phyloP scores from a whole-genome alignment of 2,797 vertebrate species.

The Syngnathus rostellatus region DNA sequence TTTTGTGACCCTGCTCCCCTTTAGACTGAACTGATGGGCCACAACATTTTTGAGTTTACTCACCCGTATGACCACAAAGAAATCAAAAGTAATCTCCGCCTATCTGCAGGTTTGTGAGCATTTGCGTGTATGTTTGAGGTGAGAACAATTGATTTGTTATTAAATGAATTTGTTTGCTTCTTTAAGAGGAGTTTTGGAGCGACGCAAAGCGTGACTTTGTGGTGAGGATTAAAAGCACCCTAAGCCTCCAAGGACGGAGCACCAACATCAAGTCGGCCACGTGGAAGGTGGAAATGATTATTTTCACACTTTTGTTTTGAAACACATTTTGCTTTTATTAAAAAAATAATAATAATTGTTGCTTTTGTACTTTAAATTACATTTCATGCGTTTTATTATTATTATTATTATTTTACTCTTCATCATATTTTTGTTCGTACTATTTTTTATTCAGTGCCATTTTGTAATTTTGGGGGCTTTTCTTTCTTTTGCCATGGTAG shows the following conservation, averaged over 20 bases:
- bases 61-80: slow-evolving; percentile 95
- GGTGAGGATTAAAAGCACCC: slow-evolving; percentile 89
- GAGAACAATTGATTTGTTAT: neutral
- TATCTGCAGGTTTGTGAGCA: slow-evolving; percentile 42
- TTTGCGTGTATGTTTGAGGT: neutral
- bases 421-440: neutral
- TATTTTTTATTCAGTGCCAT: neutral
- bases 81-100: slow-evolving; percentile 64
- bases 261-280: slow-evolving; percentile 90
- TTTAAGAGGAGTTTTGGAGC: slow-evolving; percentile 27
- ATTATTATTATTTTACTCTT: neutral
- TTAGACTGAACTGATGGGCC: slow-evolving; percentile 92
- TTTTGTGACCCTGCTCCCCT: neutral
- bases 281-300: slow-evolving; percentile 77
- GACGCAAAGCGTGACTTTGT: slow-evolving; percentile 79
- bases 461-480: neutral
- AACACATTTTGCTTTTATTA: neutral
- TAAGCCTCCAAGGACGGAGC: slow-evolving; percentile 84
- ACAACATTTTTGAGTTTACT: slow-evolving; percentile 90
- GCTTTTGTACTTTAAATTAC: neutral
- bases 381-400: neutral
- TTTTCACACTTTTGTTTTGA: neutral
- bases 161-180: neutral
- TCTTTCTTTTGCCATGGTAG: slow-evolving; percentile 43
- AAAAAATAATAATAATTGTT: neutral